A percentile compares a stretch with the other conserved stretches of the same genome.
Conservation (phyloP, 2,888 invertebrate species). For the Rhamnusium bicolor region DNA sequence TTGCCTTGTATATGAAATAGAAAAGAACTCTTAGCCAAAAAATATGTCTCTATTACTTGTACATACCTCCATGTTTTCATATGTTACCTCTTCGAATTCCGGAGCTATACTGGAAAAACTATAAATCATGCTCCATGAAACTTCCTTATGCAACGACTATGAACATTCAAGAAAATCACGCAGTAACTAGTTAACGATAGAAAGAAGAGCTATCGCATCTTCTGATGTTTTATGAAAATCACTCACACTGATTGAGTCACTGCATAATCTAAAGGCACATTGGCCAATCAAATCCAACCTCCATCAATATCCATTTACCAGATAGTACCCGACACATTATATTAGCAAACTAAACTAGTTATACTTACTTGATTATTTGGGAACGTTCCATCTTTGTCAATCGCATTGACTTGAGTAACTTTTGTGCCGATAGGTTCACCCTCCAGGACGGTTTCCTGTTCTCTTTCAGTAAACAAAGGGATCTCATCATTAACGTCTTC, state of each 20-base stretch:
- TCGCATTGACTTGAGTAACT: conserved; percentile 96
- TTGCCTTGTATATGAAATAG: too few relatives aligned
- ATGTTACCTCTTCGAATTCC: too few relatives aligned
- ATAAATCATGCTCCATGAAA: too few relatives aligned
- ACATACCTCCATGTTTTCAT: too few relatives aligned
- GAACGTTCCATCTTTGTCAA: conserved; percentile 95
- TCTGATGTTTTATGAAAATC: background rate
- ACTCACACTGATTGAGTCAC: conserved; percentile 16
- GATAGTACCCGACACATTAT: conserved; percentile 4
- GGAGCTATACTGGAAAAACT: too few relatives aligned
- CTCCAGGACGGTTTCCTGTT: conserved; percentile 95
- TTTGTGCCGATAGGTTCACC: conserved; percentile 96
- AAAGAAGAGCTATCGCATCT: conserved; percentile 17
- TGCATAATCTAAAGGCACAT: conserved; percentile 11
- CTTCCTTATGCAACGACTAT: too few relatives aligned
- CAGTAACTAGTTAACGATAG: too few relatives aligned
- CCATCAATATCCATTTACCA: conserved; percentile 38
- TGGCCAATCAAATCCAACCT: conserved; percentile 32
- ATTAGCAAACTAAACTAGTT: conserved; percentile 27
- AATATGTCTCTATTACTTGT: too few relatives aligned
- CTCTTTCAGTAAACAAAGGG: conserved; percentile 94
- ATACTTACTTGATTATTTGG: conserved; percentile 91
- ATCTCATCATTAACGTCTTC: conserved; percentile 98
- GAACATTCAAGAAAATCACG: too few relatives aligned
- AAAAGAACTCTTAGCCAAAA: too few relatives aligned